These are phyloP conservation scores for Stratiomys singularior DNA, from an alignment of 2,888 invertebrate genomes.

Conservation along the genomic window DNA sequence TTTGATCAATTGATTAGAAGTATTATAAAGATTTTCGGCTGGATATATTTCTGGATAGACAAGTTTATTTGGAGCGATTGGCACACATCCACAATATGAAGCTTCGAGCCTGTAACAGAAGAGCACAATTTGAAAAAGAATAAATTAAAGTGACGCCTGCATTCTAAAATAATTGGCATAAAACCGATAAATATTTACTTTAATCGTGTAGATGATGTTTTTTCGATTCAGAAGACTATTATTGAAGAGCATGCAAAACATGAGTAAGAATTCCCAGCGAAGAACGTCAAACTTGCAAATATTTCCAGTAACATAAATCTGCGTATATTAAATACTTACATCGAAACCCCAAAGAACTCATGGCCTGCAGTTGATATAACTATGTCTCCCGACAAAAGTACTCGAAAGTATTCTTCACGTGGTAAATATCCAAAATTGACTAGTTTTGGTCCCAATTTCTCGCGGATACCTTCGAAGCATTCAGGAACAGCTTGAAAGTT, in stretches of 20 bases:
- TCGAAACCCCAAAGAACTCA: slow-evolving; percentile 81
- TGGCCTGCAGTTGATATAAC: slow-evolving; percentile 79
- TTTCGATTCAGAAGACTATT: no score
- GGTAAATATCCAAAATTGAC: slow-evolving; percentile 71
- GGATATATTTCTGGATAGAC: slow-evolving; percentile 81
- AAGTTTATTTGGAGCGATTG: slow-evolving; percentile 74
- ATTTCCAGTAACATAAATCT: no score
- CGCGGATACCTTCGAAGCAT: slow-evolving; percentile 69
- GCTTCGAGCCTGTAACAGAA: slow-evolving; percentile 71
- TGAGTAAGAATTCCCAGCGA: no score
- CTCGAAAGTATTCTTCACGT: slow-evolving; percentile 70
- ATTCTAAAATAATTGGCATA: no score
- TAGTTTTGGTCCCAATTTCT: slow-evolving; percentile 66
- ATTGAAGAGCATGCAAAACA: no score
- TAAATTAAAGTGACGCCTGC: no score
- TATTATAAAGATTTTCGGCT: slow-evolving; percentile 70
- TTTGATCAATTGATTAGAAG: slow-evolving; percentile 69
- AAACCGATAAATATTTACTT: no score
- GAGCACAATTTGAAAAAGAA: slow-evolving; percentile 31
- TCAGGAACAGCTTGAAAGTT: slow-evolving; percentile 71
- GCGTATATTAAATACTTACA: slow-evolving; percentile 71
- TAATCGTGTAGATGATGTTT: no score
- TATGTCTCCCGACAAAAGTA: slow-evolving; percentile 71
- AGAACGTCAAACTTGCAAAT: no score
- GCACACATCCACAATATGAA: slow-evolving; percentile 75